These are phyloP conservation scores for Watsonalla cultraria DNA, from an alignment of 2,888 invertebrate species.

Conservation along the genomic window DNA sequence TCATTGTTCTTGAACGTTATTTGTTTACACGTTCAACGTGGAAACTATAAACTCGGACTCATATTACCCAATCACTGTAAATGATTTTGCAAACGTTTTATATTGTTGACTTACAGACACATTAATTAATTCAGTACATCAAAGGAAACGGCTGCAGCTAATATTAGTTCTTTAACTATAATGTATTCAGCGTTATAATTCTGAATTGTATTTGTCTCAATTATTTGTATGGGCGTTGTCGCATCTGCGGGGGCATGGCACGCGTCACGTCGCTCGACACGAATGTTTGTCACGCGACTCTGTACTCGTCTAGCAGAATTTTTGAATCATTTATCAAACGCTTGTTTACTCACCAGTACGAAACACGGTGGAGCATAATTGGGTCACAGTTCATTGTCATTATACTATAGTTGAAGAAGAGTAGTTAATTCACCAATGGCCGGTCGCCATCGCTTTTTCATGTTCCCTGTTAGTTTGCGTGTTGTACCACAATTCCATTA, in stretches of 20 bases:
- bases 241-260: conserved; percentile 21
- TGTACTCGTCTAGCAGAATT: conserved; percentile 30
- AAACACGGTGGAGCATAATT: conserved; percentile 25
- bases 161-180: too few relatives aligned
- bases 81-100: conserved; percentile 11
- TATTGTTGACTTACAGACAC: neutral
- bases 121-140: too few relatives aligned
- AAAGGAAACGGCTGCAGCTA: too few relatives aligned
- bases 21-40: conserved; percentile 37
- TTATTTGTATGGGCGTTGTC: conserved; percentile 19
- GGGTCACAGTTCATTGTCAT: conserved; percentile 41
- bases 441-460: conserved; percentile 9
- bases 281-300: conserved; percentile 5
- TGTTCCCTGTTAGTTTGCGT: conserved; percentile 26
- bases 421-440: conserved; percentile 35
- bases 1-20: conserved; percentile 43
- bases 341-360: conserved; percentile 40
- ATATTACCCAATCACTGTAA: conserved; percentile 15
- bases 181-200: too few relatives aligned
- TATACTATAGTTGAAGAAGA: conserved; percentile 21
- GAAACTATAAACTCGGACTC: conserved; percentile 20
- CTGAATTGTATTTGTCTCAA: conserved; percentile 21
- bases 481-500: conserved; percentile 26
- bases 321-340: conserved; percentile 49
- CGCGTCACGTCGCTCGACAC: conserved; percentile 23